A percentile compares a stretch with the other conserved stretches of the same genome.
Conservation (phyloP, 2,797 vertebrate species). For the Crocodylus rhombifer region DNA sequence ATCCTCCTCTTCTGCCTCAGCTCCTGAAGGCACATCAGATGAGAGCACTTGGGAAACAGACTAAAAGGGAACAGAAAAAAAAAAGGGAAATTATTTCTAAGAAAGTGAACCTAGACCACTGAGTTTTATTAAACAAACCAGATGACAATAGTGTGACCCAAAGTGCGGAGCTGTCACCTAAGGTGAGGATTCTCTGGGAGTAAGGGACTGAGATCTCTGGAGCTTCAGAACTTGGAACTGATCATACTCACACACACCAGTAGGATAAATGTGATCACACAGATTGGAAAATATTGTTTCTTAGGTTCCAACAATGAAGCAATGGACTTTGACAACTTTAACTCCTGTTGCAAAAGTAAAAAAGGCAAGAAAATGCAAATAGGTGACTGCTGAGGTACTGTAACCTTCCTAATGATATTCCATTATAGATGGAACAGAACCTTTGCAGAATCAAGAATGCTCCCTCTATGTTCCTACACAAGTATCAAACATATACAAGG, state of each 20-base stretch:
- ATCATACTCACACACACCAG: background rate
- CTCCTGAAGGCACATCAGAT: slow-evolving; percentile 87
- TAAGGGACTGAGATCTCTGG: rapidly evolving
- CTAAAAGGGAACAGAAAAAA: background rate
- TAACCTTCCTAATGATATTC: background rate
- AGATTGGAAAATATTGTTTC: background rate
- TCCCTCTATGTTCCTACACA: slow-evolving; percentile 2
- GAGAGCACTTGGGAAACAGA: slow-evolving; percentile 87
- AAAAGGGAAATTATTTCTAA: background rate
- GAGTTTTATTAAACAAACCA: background rate
- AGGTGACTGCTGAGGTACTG: background rate
- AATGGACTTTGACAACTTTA: background rate
- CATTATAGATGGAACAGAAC: background rate
- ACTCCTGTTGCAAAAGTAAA: background rate
- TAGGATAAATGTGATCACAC: background rate
- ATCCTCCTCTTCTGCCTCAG: slow-evolving; percentile 94
- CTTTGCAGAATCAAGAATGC: background rate
- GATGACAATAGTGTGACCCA: background rate
- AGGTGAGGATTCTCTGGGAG: background rate
- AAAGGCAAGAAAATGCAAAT: background rate
- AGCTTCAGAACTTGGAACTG: background rate
- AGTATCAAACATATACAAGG: background rate
- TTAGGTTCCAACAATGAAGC: background rate
- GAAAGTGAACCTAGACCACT: rapidly evolving
- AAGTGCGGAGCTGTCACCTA: background rate